Base-by-base conservation (phyloP, 1,140 invertebrate species). In the Leptonema lineaticorne region DNA sequence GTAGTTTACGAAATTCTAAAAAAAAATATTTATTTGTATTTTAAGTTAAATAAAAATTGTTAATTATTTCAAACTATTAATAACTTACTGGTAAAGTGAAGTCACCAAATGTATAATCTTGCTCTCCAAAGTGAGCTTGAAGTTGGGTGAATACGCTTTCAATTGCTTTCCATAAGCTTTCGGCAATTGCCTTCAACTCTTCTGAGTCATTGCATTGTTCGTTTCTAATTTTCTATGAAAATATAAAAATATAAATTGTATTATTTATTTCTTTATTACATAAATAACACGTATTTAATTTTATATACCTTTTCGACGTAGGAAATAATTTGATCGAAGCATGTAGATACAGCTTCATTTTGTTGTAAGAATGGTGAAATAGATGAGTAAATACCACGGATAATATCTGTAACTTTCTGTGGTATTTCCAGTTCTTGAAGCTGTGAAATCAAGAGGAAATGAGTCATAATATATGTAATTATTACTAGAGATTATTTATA, bases 271-370 rank as follows among this genome's bases (percentile, higher is more conserved):
- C 5, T 63, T 33, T 41, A 60, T 22, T 5, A 63, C 14, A 63
- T 16, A 46, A 26, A 26, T 56, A 56, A 24, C 6, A 63, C 27
- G 26, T 26, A 28, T 45, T 48, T 6, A 56, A 26, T 67, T 28
- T 62, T 30, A 16, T 20, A 70, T 75, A 84, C 82, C 83, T 88
- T 89, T 46, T 85, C 76, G 4, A 89, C 69, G 74, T 92, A 92
- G 26, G 83, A 76, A 24, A 80, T 78, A 37, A 83, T 65, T 28
- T 77, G 75, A 30, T 81, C 75, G n/a, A 87, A 68, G 8, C 89
- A 77, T 30, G 85, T 79, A 41, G 77, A 79, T 0, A 85, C 71
- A 71, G 88, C 85, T 20, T 83, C 76, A 0, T 83, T 85, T 20
- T 86, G 30, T n/a, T n/a, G 37, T 8, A 48, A 2, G 2, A 48